Evolutionary conservation across 2,113 vertebrate species (phyloP).

Genomic region (Nanorana parkeri): DNA sequence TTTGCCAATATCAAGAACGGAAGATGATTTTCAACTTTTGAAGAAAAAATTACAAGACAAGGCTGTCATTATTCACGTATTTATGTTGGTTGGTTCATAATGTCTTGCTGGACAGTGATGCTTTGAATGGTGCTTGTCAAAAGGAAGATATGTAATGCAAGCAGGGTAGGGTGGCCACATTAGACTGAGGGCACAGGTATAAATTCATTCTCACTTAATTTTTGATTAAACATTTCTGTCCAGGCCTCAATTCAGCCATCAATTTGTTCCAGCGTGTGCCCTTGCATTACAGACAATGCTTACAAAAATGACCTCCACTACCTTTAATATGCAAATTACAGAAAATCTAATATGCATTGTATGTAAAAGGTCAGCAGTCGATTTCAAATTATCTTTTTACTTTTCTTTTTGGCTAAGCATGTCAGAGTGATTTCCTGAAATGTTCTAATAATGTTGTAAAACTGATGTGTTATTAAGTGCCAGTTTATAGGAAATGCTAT

Average conservation of each 20-base stretch:
- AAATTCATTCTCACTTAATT: slow-evolving; percentile 30
- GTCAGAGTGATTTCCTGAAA: slow-evolving; percentile 33
- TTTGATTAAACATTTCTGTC: slow-evolving; percentile 23
- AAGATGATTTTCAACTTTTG: too few species aligned
- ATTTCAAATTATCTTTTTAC: slow-evolving; percentile 39
- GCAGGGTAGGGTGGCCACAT: too few species aligned
- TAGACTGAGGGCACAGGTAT: not conserved
- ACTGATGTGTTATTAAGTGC: slow-evolving; percentile 38
- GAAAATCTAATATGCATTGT: slow-evolving; percentile 35
- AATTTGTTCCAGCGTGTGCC: slow-evolving; percentile 24
- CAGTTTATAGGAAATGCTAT: slow-evolving; percentile 29
- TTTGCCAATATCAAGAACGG: too few species aligned
- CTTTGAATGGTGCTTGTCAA: too few species aligned
- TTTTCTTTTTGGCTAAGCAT: slow-evolving; percentile 2
- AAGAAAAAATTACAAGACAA: too few species aligned
- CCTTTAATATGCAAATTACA: slow-evolving; percentile 46
- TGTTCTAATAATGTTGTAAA: slow-evolving; percentile 45
- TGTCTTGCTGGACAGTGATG: too few species aligned
- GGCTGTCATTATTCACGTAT: too few species aligned
- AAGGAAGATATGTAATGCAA: too few species aligned
- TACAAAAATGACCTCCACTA: slow-evolving; percentile 34
- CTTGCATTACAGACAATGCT: slow-evolving; percentile 14
- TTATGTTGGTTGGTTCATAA: too few species aligned
- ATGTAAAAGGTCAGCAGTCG: slow-evolving; percentile 35
- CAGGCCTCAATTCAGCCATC: not conserved